Evolutionary conservation across 1,140 invertebrate species (phyloP).

Genomic region (Procambarus virginalis): DNA sequence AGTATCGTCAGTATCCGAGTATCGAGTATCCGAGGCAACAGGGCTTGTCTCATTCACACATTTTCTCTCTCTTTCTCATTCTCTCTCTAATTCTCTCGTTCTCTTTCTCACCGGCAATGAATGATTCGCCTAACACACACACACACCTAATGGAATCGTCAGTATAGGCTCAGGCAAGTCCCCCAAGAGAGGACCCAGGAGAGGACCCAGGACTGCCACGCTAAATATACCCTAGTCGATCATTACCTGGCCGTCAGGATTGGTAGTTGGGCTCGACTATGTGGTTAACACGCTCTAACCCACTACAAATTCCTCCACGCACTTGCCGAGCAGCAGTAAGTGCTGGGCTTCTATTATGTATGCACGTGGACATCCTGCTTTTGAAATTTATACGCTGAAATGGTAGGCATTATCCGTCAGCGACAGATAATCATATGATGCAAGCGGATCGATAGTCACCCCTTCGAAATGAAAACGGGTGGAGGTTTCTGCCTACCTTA

Average conservation of each 20-base stretch:
- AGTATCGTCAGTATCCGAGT: too few relatives aligned
- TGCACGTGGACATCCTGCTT: slow-evolving; percentile 10
- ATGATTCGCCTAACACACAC: too few relatives aligned
- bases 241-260: background rate
- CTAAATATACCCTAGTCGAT: background rate
- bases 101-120: too few relatives aligned
- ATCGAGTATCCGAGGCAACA: too few relatives aligned
- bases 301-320: background rate
- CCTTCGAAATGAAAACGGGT: too few relatives aligned
- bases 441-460: background rate
- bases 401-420: slow-evolving; percentile 7
- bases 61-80: too few relatives aligned
- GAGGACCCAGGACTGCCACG: background rate
- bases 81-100: too few relatives aligned
- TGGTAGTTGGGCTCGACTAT: background rate
- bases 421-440: background rate
- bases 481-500: too few relatives aligned
- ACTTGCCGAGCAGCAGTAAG: background rate
- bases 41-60: too few relatives aligned
- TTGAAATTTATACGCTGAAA: slow-evolving; percentile 16
- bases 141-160: background rate
- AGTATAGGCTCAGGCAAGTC: background rate
- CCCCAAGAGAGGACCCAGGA: too few relatives aligned
- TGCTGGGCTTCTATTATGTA: background rate
- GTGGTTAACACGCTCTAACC: background rate